Evolutionary conservation across 2,797 vertebrate genomes (phyloP), one percentile per base, ranked within the genome.

Genomic region (Dicrostonyx torquatus): DNA sequence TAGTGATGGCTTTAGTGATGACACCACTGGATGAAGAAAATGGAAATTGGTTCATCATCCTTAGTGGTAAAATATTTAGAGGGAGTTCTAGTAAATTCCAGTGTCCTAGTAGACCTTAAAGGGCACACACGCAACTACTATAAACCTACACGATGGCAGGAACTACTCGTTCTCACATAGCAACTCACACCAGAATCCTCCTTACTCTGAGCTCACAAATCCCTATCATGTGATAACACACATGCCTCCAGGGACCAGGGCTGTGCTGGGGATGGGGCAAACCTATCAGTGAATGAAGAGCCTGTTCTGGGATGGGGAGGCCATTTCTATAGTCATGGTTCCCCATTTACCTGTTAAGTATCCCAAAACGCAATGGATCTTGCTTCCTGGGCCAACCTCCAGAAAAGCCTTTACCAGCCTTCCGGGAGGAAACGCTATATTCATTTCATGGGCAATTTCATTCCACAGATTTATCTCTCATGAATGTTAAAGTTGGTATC

Each of bases 51-150:
- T 17, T 34, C 89, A 10, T 75, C 26, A 66, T 13, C 68, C 37
- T 73, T 64, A 87, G 9, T 48, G 55, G 53, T 24, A 40, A 91
- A 95, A 68, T 20, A 91, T 12, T 37, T 87, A 50, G 45, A 29
- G 34, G 45, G 1, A 31, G 55, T 34, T 72, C 45, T 72, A 89
- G 45, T 58, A 62, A 83, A 70, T 58, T 45, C 31, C 17, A 68
- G 82, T 37, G 22, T 31, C 34, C 78, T 13, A 24, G 37, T 5
- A 48, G 70, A 95, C 20, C 64, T 29, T 17, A 29, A 62, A 20
- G 15, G 37, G 72, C 58, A 72, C 77, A 72, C 34, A 76, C 89
- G 80, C 73, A 53, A 60, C 85, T 68, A 75, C 66, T 82, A 20
- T 68, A 89, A 90, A 91, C 53, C 55, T 43, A 34, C 4, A 48